phyloP scores from a whole-genome alignment of 1,140 invertebrate genomes.

The Coelopa frigida region DNA sequence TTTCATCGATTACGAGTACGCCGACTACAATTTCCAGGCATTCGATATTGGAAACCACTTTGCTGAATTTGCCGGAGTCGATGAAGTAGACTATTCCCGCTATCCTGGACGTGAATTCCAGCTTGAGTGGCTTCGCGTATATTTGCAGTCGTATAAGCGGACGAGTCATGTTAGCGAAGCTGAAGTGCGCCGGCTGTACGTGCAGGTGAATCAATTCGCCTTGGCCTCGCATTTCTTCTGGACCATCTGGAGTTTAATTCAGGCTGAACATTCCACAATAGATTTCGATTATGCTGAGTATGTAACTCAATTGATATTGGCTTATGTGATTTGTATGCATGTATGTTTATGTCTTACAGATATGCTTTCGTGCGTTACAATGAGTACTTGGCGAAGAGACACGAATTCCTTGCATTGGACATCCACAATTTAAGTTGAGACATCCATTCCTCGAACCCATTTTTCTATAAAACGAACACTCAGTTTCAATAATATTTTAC shows the following conservation, averaged over 20 bases:
- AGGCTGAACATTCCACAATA: constrained; percentile 82
- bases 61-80: constrained; percentile 90
- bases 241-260: constrained; percentile 88
- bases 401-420: constrained; percentile 32
- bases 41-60: constrained; percentile 99
- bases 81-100: constrained; percentile 63
- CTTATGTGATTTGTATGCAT: constrained; percentile 7
- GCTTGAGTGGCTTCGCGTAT: constrained; percentile 69
- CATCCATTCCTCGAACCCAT: too few relatives aligned
- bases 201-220: constrained; percentile 73
- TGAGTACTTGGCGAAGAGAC: constrained; percentile 55
- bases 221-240: constrained; percentile 83
- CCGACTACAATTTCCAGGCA: constrained; percentile 86
- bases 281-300: constrained; percentile 92
- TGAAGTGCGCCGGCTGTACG: constrained; percentile 63
- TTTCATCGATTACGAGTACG: constrained; percentile 99
- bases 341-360: constrained; percentile 46
- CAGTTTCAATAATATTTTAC: too few relatives aligned
- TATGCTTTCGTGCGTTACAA: constrained; percentile 60
- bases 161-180: constrained; percentile 46
- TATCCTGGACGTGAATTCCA: constrained; percentile 80
- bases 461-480: too few relatives aligned
- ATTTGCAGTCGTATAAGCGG: constrained; percentile 59
- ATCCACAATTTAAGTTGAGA: too few relatives aligned
- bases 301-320: too few relatives aligned